Conservation (phyloP, 1,140 invertebrate species). For the Caenorhabditis remanei region DNA sequence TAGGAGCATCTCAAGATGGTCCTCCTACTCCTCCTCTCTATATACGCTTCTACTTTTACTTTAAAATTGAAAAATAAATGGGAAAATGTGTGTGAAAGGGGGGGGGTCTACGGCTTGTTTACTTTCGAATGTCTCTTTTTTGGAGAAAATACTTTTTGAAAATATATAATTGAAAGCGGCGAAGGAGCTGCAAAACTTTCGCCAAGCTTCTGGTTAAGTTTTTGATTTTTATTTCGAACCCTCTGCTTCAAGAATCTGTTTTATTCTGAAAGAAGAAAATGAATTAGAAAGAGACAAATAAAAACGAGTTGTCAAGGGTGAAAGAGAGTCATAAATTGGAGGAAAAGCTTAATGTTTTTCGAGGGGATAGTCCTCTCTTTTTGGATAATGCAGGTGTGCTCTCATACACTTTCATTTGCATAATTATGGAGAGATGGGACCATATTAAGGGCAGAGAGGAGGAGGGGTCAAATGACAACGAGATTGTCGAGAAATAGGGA, state of each 20-base stretch:
- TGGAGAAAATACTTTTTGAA: not conserved
- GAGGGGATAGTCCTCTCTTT: not conserved
- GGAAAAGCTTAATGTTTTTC: slow-evolving; percentile 11
- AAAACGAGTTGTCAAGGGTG: not conserved
- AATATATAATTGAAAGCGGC: no score
- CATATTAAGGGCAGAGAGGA: slow-evolving; percentile 15
- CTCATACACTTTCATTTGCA: slow-evolving; percentile 54
- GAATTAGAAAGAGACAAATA: not conserved
- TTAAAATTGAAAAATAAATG: slow-evolving; percentile 55
- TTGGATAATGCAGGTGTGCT: slow-evolving; percentile 15
- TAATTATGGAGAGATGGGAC: slow-evolving; percentile 55
- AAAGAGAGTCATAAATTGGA: slow-evolving; percentile 37
- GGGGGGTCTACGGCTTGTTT: not conserved
- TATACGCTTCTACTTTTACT: not conserved
- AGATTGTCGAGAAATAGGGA: not conserved
- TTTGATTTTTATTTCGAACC: not conserved
- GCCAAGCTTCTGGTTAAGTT: no score
- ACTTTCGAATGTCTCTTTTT: not conserved
- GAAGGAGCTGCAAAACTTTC: not conserved
- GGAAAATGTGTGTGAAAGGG: not conserved
- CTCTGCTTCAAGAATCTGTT: not conserved
- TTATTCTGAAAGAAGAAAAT: not conserved
- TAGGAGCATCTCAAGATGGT: slow-evolving; percentile 11
- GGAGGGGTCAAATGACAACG: slow-evolving; percentile 42
- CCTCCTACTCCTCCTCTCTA: not conserved